phyloP scores from a whole-genome alignment of 2,888 invertebrate genomes.

The Ophion obscuratus region DNA sequence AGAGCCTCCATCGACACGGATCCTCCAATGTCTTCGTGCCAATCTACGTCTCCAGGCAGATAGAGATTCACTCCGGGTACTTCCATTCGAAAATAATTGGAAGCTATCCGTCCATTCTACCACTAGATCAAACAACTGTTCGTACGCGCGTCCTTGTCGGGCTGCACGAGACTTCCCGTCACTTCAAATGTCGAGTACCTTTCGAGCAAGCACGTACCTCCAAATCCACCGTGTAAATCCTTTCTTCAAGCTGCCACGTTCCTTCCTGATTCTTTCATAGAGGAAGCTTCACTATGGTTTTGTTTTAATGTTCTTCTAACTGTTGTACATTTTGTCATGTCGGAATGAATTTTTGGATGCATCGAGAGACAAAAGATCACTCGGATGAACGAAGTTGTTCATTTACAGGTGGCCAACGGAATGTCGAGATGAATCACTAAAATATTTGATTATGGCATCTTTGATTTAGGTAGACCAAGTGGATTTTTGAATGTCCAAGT shows the following conservation, averaged over 20 bases:
- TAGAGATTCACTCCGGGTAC: constrained; percentile 6
- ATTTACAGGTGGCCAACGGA: no score
- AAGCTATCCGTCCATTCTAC: constrained; percentile 38
- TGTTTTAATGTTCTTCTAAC: not conserved
- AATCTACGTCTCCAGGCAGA: not conserved
- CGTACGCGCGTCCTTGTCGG: constrained; percentile 26
- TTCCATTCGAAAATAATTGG: constrained; percentile 54
- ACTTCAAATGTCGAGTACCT: constrained; percentile 40
- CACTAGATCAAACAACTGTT: constrained; percentile 59
- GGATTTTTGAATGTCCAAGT: no score
- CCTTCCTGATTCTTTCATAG: not conserved
- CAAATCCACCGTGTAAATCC: constrained; percentile 43
- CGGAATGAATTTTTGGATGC: not conserved
- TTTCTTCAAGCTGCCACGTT: constrained; percentile 37
- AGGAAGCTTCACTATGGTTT: not conserved
- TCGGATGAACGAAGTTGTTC: no score
- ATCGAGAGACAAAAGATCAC: no score
- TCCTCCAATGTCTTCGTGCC: not conserved
- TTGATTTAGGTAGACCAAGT: no score
- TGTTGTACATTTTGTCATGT: not conserved
- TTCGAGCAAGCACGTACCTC: constrained; percentile 50
- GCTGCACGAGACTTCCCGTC: constrained; percentile 41
- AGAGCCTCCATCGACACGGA: not conserved
- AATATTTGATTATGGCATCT: not conserved
- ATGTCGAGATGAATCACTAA: not conserved